Evolutionary conservation across 2,113 vertebrate species (phyloP).

Genomic region (Tyrannus savana): DNA sequence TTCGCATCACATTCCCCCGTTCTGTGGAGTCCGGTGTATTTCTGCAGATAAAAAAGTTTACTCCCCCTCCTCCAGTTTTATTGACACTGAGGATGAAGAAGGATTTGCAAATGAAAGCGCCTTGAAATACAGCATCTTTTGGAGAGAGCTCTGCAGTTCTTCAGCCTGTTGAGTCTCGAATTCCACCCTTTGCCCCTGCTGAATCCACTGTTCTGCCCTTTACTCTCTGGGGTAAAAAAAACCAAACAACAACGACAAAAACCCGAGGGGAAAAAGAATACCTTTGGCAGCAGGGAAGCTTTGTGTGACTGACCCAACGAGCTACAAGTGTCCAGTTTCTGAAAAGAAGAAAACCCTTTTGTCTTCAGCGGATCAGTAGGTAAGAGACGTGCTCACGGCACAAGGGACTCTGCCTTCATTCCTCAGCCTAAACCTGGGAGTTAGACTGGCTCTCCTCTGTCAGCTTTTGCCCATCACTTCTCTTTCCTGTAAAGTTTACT

Average conservation of each 20-base stretch:
- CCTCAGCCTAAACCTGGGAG: background rate
- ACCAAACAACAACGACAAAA: constrained; percentile 46
- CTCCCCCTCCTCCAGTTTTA: background rate
- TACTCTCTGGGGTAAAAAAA: constrained; percentile 53
- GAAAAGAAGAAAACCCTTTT: constrained; percentile 60
- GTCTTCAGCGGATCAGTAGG: constrained; percentile 56
- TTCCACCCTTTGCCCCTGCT: constrained; percentile 57
- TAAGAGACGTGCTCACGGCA: constrained; percentile 24
- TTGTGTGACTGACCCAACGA: constrained; percentile 46
- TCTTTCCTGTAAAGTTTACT: background rate
- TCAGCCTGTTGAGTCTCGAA: background rate
- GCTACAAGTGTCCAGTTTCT: constrained; percentile 54
- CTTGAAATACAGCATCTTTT: constrained; percentile 48
- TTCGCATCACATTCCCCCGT: background rate
- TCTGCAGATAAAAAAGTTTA: constrained; percentile 36
- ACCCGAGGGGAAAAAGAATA: background rate
- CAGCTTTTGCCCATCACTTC: background rate
- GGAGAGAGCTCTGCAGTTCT: constrained; percentile 23
- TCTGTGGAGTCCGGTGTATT: background rate
- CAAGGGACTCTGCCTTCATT: background rate
- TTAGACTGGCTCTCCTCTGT: background rate
- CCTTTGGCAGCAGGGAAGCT: constrained; percentile 60
- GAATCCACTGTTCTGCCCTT: constrained; percentile 57
- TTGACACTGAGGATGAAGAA: constrained; percentile 61
- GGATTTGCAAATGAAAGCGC: constrained; percentile 64